Base-by-base conservation (phyloP, 2,113 vertebrate genomes). In the Origma solitaria region DNA sequence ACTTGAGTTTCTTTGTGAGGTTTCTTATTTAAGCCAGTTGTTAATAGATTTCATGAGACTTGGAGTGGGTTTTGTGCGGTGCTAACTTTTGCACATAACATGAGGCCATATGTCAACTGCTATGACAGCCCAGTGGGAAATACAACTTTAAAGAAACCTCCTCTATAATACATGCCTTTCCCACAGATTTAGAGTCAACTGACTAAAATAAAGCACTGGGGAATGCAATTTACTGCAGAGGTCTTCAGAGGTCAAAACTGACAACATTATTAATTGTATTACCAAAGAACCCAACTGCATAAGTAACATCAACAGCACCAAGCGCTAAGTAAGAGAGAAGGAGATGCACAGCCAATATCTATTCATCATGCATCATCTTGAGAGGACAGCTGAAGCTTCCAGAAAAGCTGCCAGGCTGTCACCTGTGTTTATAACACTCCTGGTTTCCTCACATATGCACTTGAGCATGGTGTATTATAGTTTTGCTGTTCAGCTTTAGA, bases 191-290 rank as follows among this genome's bases (percentile, higher is more conserved):
- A 66, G 42, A 61, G 17, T 51, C 68, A 88, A 68, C 24, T 14
- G 19, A 92, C 82, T 93, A 73, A 97, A 92, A 78, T 65, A 75
- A 87, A 94, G 62, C 92, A 73, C 28, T 65, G 40, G 61, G 90
- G 77, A 76, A 60, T 68, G 38, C 61, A 87, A 95, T 87, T 93
- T 96, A 92, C 77, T 85, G 56, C 42, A 35, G 18, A 95, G 62
- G n/a, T 88, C 76, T 95, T 92, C 81, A 83, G 91, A 92, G 81
- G 58, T 64, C 76, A 88, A 90, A 95, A 38, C 47, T 44, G 42
- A 95, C 71, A 93, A 42, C 69, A 54, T 61, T 95, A 96, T 95
- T 96, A 96, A 94, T 91, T 88, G 61, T 66, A 75, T 84, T 92
- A 94, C 68, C 75, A 58, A 94, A 84, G 70, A 96, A 83, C 42